These are phyloP conservation scores for Petrocephalus sullivani DNA, from an alignment of 2,797 vertebrate species.

Conservation along the genomic window DNA sequence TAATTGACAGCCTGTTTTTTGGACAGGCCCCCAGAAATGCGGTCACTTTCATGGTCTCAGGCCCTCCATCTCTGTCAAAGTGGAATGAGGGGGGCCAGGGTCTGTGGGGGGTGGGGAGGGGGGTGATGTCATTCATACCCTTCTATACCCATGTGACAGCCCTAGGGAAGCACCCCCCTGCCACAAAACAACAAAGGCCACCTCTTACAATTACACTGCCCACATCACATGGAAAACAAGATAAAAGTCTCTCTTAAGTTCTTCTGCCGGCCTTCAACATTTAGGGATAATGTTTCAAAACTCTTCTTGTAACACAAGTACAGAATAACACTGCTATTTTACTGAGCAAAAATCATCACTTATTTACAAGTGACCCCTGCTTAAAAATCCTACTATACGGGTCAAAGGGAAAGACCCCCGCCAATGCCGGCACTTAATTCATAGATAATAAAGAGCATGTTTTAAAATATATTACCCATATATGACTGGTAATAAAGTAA, in stretches of 20 bases:
- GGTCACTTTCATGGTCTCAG: conserved; percentile 68
- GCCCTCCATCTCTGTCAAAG: conserved; percentile 45
- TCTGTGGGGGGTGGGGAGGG: conserved; percentile 37
- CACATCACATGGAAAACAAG: conserved; percentile 10
- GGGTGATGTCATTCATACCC: conserved; percentile 52
- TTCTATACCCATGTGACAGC: conserved; percentile 39
- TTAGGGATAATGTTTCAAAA: not conserved
- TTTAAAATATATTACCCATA: not conserved
- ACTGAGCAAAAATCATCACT: too few relatives aligned
- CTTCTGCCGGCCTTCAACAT: not conserved
- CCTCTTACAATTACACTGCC: conserved; percentile 30
- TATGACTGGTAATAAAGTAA: not conserved
- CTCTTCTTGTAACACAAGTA: not conserved
- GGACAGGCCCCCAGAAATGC: conserved; percentile 53
- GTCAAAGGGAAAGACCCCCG: too few relatives aligned
- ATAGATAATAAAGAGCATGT: not conserved
- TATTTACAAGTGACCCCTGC: too few relatives aligned
- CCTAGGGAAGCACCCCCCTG: conserved; percentile 24
- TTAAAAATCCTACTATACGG: too few relatives aligned
- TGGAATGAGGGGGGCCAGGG: conserved; percentile 32
- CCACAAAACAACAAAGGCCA: conserved; percentile 31
- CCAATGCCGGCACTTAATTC: too few relatives aligned
- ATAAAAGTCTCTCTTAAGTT: not conserved
- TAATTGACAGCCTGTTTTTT: conserved; percentile 64
- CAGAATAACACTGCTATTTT: too few relatives aligned